A percentile compares a stretch with the other conserved stretches of the same genome.
Evolutionary conservation across 2,888 invertebrate genomes (phyloP).

Genomic region (Synanthedon vespiformis): DNA sequence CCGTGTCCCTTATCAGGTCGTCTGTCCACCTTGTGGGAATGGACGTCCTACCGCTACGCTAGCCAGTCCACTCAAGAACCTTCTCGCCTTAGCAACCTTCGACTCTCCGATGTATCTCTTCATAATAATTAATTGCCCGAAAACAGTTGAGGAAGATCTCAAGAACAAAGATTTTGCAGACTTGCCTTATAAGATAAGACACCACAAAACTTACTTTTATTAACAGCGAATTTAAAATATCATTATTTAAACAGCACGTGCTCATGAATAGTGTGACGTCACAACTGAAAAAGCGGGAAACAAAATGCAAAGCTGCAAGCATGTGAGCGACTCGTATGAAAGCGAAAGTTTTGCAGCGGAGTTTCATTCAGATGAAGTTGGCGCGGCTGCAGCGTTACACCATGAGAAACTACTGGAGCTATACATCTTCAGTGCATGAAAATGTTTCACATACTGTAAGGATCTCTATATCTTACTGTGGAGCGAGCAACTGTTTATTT

Average conservation of each 20-base stretch:
- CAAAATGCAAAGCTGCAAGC: conserved; percentile 60
- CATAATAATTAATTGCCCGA: no score
- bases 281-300: conserved; percentile 60
- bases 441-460: not conserved
- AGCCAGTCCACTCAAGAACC: no score
- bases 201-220: no score
- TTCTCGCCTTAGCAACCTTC: no score
- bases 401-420: not conserved
- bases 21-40: no score
- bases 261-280: conserved; percentile 53
- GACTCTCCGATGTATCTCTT: no score
- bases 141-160: no score
- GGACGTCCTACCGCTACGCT: no score
- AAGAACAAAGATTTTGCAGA: no score
- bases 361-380: conserved; percentile 64
- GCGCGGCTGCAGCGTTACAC: conserved; percentile 30
- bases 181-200: no score
- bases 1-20: no score
- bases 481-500: not conserved
- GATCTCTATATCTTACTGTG: not conserved
- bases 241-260: not conserved
- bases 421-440: not conserved
- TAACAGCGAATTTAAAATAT: not conserved
- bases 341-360: conserved; percentile 57
- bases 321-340: conserved; percentile 65